Evolutionary conservation across 2,113 vertebrate species (phyloP).

Genomic region (Helogale parvula): DNA sequence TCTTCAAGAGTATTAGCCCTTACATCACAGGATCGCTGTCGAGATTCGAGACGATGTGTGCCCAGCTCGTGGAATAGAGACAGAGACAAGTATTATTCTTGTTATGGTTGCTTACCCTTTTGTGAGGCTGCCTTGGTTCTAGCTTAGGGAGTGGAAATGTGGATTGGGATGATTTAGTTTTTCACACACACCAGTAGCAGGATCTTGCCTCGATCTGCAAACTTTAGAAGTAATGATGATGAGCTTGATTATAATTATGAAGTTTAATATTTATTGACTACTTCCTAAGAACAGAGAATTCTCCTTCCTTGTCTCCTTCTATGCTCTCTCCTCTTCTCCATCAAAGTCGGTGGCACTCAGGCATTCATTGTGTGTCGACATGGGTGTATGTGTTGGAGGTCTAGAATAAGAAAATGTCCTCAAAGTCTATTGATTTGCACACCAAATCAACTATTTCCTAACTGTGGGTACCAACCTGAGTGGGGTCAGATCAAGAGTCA

Average conservation of each 20-base stretch:
- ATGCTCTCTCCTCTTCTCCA: background rate
- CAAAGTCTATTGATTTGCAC: background rate
- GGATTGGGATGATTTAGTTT: background rate
- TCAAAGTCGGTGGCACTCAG: background rate
- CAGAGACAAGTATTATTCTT: background rate
- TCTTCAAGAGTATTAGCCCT: background rate
- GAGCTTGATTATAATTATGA: background rate
- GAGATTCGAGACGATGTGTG: accelerated
- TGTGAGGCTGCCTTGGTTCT: background rate
- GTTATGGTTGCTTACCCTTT: background rate
- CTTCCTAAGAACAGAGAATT: background rate
- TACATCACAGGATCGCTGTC: accelerated
- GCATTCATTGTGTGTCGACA: too few relatives aligned
- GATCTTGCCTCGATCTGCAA: background rate
- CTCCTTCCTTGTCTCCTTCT: accelerated
- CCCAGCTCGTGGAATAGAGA: background rate
- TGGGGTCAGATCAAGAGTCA: background rate
- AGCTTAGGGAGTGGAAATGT: background rate
- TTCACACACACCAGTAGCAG: background rate
- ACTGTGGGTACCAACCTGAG: background rate
- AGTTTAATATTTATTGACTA: background rate
- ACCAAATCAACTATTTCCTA: background rate
- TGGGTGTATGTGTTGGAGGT: background rate
- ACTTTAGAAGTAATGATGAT: background rate
- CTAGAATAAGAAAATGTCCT: background rate